Evolutionary conservation across 2,797 vertebrate species (phyloP).

Genomic region (Scarus forsteni): DNA sequence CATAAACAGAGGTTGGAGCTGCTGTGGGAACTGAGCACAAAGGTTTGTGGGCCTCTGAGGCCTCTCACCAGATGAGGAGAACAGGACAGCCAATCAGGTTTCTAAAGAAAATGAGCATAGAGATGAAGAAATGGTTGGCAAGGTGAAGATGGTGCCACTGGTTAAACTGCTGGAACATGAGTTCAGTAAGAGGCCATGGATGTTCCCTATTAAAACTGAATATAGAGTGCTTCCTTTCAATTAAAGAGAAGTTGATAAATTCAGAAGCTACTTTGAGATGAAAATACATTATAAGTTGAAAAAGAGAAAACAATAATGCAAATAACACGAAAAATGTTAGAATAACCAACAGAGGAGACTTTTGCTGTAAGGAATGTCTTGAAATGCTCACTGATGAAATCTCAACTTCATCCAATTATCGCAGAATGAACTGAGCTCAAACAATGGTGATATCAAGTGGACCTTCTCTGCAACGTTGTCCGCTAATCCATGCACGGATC

Average conservation of each 20-base stretch:
- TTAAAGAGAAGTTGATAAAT: not conserved
- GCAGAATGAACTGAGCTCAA: constrained; percentile 28
- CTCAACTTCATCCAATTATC: constrained; percentile 57
- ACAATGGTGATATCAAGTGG: constrained; percentile 52
- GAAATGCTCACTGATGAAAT: constrained; percentile 30
- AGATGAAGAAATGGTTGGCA: constrained; percentile 59
- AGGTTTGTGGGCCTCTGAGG: constrained; percentile 71
- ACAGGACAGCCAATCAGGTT: constrained; percentile 60
- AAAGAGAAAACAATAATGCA: too few relatives aligned
- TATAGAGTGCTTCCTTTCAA: constrained; percentile 21
- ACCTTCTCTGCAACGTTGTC: constrained; percentile 49
- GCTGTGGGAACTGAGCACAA: constrained; percentile 86
- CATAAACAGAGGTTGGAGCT: constrained; percentile 85
- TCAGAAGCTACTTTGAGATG: not conserved
- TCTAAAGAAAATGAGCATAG: constrained; percentile 56
- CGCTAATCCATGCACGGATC: constrained; percentile 64
- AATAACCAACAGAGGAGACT: not conserved
- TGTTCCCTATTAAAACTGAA: constrained; percentile 55
- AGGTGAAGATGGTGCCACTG: constrained; percentile 53
- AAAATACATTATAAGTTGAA: too few relatives aligned
- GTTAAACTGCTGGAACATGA: constrained; percentile 35
- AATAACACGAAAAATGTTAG: not conserved
- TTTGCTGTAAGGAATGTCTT: constrained; percentile 7
- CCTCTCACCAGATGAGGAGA: constrained; percentile 66
- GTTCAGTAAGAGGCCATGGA: constrained; percentile 46